Evolutionary conservation across 1,140 invertebrate species (phyloP).

Genomic region (Aphelinus atriplicis): DNA sequence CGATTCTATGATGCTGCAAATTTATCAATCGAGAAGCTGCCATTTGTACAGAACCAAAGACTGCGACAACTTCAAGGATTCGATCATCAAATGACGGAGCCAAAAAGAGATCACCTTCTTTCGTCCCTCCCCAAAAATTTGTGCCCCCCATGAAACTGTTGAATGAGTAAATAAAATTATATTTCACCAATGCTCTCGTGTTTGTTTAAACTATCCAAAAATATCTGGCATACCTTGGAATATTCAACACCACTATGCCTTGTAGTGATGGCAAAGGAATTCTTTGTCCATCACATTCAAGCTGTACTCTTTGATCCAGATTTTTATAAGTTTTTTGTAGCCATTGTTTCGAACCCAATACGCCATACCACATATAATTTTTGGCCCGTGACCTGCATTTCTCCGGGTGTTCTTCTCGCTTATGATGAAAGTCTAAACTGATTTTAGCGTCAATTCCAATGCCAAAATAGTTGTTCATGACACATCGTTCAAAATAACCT

Average conservation of each 20-base stretch:
- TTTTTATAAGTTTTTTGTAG: conserved; percentile 94
- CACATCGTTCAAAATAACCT: conserved; percentile 92
- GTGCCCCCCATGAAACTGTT: conserved; percentile 94
- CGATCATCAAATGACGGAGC: conserved; percentile 92
- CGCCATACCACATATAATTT: conserved; percentile 98
- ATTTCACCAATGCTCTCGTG: no score
- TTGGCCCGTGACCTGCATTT: conserved; percentile 94
- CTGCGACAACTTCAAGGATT: conserved; percentile 94
- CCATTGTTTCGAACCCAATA: conserved; percentile 92
- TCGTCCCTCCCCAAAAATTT: conserved; percentile 97
- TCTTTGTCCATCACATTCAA: conserved; percentile 92
- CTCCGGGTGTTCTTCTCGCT: conserved; percentile 96
- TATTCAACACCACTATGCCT: conserved; percentile 97
- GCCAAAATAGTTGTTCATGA: conserved; percentile 99
- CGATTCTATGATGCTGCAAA: conserved; percentile 95
- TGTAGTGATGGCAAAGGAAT: conserved; percentile 93
- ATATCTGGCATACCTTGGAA: conserved; percentile 76
- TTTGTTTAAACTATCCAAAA: no score
- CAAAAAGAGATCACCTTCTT: conserved; percentile 88
- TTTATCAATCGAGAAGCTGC: conserved; percentile 94
- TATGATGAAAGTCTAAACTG: conserved; percentile 96
- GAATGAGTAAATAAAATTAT: no score
- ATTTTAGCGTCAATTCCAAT: conserved; percentile 99
- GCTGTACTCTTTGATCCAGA: conserved; percentile 91
- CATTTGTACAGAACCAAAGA: conserved; percentile 97